A percentile compares a stretch with the other conserved stretches of the same genome.
Evolutionary conservation across 2,113 vertebrate species (phyloP).

Genomic region (Mirounga angustirostris): DNA sequence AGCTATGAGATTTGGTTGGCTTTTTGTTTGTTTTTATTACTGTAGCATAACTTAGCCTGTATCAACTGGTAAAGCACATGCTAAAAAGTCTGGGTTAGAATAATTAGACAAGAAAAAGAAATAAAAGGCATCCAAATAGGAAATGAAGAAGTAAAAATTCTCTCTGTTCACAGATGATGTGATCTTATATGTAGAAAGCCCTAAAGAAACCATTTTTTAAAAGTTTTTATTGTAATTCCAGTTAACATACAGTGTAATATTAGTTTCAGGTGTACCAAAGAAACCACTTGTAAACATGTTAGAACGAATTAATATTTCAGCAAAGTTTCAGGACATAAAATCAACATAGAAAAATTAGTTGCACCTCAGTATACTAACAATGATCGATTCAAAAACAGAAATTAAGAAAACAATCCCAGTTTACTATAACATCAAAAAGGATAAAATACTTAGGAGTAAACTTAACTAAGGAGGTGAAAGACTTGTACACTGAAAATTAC

Average conservation of each 20-base stretch:
- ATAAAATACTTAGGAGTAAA: constrained; percentile 1
- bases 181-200: not conserved
- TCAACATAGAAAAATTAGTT: not conserved
- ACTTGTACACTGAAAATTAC: not conserved
- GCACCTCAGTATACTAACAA: not conserved
- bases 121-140: not conserved
- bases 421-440: not conserved
- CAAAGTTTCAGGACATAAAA: not conserved
- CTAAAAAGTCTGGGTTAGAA: not conserved
- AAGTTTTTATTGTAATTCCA: not conserved
- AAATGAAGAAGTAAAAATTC: constrained; percentile 10
- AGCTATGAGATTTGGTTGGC: not conserved
- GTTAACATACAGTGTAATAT: not conserved
- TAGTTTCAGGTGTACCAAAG: not conserved
- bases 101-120: not conserved
- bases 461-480: not conserved
- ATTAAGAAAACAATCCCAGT: not conserved
- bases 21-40: not conserved
- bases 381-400: not conserved
- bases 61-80: not conserved
- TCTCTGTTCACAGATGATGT: not conserved
- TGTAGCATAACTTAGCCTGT: not conserved
- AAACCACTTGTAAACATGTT: not conserved
- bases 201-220: not conserved
- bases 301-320: constrained; percentile 7